Conservation (phyloP, 2,797 vertebrate species). For the Cossypha heuglini region DNA sequence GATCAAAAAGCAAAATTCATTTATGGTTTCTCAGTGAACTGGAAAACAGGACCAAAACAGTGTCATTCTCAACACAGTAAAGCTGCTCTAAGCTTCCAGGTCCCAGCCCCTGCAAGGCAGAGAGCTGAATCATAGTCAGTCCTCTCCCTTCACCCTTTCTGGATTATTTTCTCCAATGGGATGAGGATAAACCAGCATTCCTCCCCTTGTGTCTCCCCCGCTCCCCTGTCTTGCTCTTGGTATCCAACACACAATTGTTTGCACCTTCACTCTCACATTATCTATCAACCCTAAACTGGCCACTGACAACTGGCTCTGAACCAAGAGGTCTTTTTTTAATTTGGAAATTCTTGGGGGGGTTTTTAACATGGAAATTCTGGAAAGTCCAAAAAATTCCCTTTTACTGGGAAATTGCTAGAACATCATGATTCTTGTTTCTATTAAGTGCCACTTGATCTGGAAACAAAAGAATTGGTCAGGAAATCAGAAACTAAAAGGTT, state of each 20-base stretch:
- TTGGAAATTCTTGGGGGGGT: not conserved
- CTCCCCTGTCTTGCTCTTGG: not conserved
- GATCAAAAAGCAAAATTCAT: not conserved
- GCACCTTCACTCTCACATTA: not conserved
- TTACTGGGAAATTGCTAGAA: not conserved
- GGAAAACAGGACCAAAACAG: not conserved
- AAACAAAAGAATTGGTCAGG: not conserved
- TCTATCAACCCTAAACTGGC: not conserved
- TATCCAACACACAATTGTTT: not conserved
- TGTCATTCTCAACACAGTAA: not conserved
- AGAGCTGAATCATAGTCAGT: not conserved
- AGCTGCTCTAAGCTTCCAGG: not conserved
- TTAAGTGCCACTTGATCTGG: not conserved
- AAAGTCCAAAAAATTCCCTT: not conserved
- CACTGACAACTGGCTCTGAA: not conserved
- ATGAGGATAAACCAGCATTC: not conserved
- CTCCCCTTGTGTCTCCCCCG: not conserved
- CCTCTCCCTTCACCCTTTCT: not conserved
- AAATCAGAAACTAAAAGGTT: slow-evolving; percentile 28
- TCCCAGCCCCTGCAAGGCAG: not conserved
- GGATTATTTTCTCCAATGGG: not conserved
- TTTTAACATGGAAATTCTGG: not conserved
- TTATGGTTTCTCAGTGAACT: not conserved
- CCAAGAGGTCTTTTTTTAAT: not conserved
- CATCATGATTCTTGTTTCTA: not conserved